Conservation (phyloP, 2,113 vertebrate genomes). For the Okapia johnstoni region DNA sequence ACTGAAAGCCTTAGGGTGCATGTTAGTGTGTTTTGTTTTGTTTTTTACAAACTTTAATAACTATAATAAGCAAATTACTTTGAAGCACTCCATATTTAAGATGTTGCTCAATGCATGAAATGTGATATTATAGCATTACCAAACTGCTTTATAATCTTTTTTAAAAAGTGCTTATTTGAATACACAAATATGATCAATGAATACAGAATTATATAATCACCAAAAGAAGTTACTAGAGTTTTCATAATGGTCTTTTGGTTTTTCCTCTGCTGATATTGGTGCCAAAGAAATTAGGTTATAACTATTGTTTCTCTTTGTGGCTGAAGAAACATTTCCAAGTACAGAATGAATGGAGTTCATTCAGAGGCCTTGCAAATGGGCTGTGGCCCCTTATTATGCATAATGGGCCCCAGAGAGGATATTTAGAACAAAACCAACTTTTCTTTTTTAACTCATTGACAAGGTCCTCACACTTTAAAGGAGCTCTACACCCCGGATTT, state of each 20-base stretch:
- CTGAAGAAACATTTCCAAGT: constrained; percentile 85
- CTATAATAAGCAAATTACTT: not conserved
- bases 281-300: constrained; percentile 82
- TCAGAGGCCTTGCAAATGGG: constrained; percentile 85
- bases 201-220: constrained; percentile 73
- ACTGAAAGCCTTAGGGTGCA: not conserved
- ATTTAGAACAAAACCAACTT: constrained; percentile 79
- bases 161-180: constrained; percentile 46
- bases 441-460: constrained; percentile 58
- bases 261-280: constrained; percentile 69
- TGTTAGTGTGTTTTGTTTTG: not conserved
- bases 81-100: constrained; percentile 24
- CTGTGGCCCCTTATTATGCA: constrained; percentile 83
- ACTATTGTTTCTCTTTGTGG: constrained; percentile 80
- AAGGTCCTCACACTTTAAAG: constrained; percentile 9
- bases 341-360: constrained; percentile 91
- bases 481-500: not conserved
- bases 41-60: not conserved
- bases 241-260: constrained; percentile 68
- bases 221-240: constrained; percentile 62
- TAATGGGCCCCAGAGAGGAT: constrained; percentile 83
- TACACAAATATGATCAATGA: constrained; percentile 38
- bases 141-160: not conserved
- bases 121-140: not conserved
- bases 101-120: not conserved